phyloP scores from a whole-genome alignment of 2,888 invertebrate species.

The Drosophila infuscata region DNA sequence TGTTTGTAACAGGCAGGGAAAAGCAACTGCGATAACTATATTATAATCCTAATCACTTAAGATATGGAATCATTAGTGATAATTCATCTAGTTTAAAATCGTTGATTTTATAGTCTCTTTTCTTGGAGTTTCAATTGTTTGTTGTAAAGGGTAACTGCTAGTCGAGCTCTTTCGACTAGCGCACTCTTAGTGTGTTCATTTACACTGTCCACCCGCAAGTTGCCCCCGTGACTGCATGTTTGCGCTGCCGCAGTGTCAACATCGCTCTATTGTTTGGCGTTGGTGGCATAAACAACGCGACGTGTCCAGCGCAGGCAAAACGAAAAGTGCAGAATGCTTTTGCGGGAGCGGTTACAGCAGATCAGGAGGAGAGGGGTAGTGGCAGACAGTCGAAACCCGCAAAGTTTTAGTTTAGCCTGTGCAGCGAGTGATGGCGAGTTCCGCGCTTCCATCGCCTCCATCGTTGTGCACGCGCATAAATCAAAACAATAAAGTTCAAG shows the following conservation, averaged over 20 bases:
- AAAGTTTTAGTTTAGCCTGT: slow-evolving; percentile 70
- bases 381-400: slow-evolving; percentile 63
- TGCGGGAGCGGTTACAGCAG: neutral
- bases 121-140: neutral
- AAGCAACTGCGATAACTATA: neutral
- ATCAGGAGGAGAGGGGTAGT: neutral
- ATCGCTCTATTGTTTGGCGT: slow-evolving; percentile 71
- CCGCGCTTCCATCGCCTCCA: slow-evolving; percentile 11
- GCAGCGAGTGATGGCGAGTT: slow-evolving; percentile 34
- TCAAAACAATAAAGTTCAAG: slow-evolving; percentile 81
- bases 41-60: neutral
- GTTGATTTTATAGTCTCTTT: neutral
- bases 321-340: neutral
- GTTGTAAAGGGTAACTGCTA: neutral
- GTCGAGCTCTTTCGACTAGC: neutral
- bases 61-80: neutral
- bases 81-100: neutral
- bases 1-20: too few species aligned
- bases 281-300: slow-evolving; percentile 76
- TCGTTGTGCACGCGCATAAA: slow-evolving; percentile 72
- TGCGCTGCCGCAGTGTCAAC: slow-evolving; percentile 48
- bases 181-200: slow-evolving; percentile 49
- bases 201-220: slow-evolving; percentile 51
- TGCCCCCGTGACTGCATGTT: slow-evolving; percentile 6
- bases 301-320: slow-evolving; percentile 68